Base-by-base conservation (phyloP, 2,888 invertebrate genomes). In the Nephrotoma appendiculata region DNA sequence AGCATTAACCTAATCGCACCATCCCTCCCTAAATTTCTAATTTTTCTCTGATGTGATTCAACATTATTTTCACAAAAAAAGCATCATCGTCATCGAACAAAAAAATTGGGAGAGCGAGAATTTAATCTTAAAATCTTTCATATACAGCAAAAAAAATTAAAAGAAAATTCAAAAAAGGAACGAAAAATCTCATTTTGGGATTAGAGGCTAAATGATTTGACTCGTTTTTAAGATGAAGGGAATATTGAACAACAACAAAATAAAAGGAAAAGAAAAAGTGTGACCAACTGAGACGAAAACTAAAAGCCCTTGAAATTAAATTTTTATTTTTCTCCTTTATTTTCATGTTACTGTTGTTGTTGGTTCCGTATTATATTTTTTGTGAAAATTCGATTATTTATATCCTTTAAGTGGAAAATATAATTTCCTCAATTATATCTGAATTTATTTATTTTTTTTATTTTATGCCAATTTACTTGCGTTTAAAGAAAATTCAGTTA, bases 251-350 rank as follows among this genome's bases (percentile, higher is more conserved):
- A 71, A 31, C 5, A 71, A 71, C 71, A 71, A 71, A 84, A 7
- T 2, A 84, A 12, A 84, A 6, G 42, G 7, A 42, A 84, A n/a
- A n/a, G n/a, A 84, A 84, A 84, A 84, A 84, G 85, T 85, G 85
- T 85, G 85, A 85, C 85, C 85, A 85, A 85, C 43, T 85, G 85
- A 85, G 44, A 85, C 85, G 85, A 85, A 85, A 85, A 85, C 43
- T 85, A 85, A 85, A 85, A 85, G 85, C 85, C 85, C 85, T 85
- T 85, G 85, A 85, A 85, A 85, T 85, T 85, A 85, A 85, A 85
- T 44, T 44, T 85, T 85, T 44, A 11, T 85, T 44, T 85, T 85
- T 45, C 85, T 15, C 41, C 9, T 84, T 42, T 41, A 41, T 42
- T 84, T 84, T 84, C 84, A 84, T 84, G 43, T 84, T 84, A 42